Conservation (phyloP, 2,888 invertebrate genomes). For the Blastobasis adustella region DNA sequence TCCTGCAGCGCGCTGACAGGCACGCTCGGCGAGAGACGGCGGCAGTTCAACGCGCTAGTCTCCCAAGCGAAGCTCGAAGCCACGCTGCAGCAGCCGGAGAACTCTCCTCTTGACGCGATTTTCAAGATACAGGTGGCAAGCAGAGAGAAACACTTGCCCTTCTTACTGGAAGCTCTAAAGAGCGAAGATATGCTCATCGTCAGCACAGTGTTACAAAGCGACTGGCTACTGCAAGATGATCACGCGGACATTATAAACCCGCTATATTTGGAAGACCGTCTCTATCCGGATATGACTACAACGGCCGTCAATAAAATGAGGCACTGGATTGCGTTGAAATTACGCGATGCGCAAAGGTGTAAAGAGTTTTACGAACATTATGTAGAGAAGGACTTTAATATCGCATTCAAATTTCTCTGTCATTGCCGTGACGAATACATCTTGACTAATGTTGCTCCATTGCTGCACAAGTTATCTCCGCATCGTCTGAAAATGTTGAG, state of each 20-base stretch:
- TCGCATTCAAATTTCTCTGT: slow-evolving; percentile 35
- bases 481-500: slow-evolving; percentile 36
- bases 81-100: slow-evolving; percentile 24
- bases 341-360: slow-evolving; percentile 31
- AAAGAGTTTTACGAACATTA: slow-evolving; percentile 42
- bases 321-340: slow-evolving; percentile 32
- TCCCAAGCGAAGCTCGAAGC: slow-evolving; percentile 16
- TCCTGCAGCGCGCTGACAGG: slow-evolving; percentile 23
- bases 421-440: slow-evolving; percentile 32
- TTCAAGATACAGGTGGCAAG: slow-evolving; percentile 51
- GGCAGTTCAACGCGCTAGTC: slow-evolving; percentile 32
- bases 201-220: slow-evolving; percentile 40
- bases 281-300: slow-evolving; percentile 44
- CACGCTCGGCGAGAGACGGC: slow-evolving; percentile 38
- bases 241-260: slow-evolving; percentile 38
- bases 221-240: slow-evolving; percentile 36
- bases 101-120: slow-evolving; percentile 35
- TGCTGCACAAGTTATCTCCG: slow-evolving; percentile 32
- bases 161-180: slow-evolving; percentile 38
- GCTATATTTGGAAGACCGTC: slow-evolving; percentile 31
- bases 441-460: slow-evolving; percentile 21
- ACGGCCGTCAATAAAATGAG: slow-evolving; percentile 44
- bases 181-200: slow-evolving; percentile 49
- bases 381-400: slow-evolving; percentile 21
- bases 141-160: slow-evolving; percentile 33